These are phyloP conservation scores for Atrichornis clamosus DNA, from an alignment of 2,113 vertebrate species.

Conservation along the genomic window DNA sequence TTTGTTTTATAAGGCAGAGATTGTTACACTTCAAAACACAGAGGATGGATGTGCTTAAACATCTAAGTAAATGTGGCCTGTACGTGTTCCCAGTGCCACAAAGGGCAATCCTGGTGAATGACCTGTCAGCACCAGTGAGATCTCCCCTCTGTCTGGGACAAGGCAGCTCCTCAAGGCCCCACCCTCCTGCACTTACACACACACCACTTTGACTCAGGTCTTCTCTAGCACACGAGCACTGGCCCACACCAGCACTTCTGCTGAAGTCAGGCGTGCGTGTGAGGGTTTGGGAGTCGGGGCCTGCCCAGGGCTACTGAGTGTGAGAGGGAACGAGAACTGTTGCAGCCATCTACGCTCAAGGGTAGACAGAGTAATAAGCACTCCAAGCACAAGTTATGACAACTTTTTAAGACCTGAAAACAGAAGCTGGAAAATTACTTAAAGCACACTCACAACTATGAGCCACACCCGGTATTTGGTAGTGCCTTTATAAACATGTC, in stretches of 20 bases:
- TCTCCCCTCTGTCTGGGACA: background rate
- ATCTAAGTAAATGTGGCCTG: background rate
- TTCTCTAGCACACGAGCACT: background rate
- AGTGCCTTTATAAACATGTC: background rate
- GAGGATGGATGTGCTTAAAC: background rate
- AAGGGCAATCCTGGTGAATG: rapidly evolving
- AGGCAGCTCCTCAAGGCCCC: background rate
- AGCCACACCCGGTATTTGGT: background rate
- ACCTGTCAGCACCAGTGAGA: background rate
- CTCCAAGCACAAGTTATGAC: background rate
- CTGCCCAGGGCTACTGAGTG: background rate
- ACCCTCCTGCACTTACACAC: background rate
- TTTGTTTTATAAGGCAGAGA: background rate
- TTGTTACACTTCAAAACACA: background rate
- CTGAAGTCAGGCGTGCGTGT: rapidly evolving
- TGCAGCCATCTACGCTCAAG: background rate
- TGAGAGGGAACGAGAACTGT: background rate
- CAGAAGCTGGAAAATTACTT: background rate
- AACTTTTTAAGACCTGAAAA: background rate
- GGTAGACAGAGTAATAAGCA: background rate
- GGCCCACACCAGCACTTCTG: rapidly evolving
- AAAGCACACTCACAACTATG: background rate
- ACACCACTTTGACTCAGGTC: background rate
- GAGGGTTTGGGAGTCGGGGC: background rate
- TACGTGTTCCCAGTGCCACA: background rate